phyloP scores from a whole-genome alignment of 1,140 invertebrate genomes.

The Macrosteles quadrilineatus region DNA sequence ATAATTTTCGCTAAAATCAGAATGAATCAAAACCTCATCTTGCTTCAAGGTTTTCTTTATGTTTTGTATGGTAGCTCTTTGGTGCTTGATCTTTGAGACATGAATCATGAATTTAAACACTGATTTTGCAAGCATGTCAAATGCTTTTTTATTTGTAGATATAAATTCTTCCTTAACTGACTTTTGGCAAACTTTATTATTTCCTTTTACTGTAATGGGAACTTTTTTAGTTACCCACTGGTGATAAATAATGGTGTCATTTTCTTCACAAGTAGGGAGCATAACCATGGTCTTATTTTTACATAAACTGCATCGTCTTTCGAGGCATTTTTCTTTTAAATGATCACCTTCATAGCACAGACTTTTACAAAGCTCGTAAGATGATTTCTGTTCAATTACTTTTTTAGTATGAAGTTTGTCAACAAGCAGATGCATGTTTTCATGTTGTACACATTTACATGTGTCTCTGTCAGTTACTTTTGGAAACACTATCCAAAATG shows the following conservation, averaged over 20 bases:
- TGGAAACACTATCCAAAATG: not conserved
- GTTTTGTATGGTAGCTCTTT: not conserved
- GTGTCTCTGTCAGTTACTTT: not conserved
- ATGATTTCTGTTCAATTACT: not conserved
- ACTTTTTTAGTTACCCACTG: too few relatives aligned
- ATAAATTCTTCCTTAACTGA: too few relatives aligned
- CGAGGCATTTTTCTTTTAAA: not conserved
- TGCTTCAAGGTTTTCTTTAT: conserved; percentile 31
- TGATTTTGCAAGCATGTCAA: too few relatives aligned
- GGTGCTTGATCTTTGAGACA: not conserved
- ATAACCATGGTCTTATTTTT: conserved; percentile 2
- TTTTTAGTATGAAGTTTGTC: not conserved
- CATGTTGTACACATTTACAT: not conserved
- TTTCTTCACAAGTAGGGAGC: conserved; percentile 12
- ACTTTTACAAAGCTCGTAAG: not conserved
- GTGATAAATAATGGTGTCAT: conserved; percentile 11
- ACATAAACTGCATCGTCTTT: not conserved
- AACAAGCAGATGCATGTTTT: not conserved
- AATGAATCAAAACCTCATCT: conserved; percentile 31
- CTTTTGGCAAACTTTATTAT: too few relatives aligned
- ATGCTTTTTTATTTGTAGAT: too few relatives aligned
- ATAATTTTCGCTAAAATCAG: conserved; percentile 30
- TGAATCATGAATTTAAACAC: too few relatives aligned
- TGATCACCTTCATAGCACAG: not conserved
- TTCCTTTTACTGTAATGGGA: too few relatives aligned